A percentile compares a stretch with the other conserved stretches of the same genome.
Conservation (phyloP, 2,888 invertebrate genomes). For the Podotricha telesiphe region DNA sequence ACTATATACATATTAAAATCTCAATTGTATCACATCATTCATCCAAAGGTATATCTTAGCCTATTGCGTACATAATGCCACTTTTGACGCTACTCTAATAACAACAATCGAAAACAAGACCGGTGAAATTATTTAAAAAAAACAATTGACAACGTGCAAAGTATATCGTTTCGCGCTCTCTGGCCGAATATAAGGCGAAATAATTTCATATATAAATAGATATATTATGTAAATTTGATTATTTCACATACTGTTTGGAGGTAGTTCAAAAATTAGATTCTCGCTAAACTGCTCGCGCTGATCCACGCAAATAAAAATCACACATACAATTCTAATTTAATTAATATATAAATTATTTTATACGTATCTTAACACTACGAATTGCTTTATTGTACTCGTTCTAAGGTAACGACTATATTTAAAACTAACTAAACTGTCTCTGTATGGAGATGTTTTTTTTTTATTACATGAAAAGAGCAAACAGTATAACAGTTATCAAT, state of each 20-base stretch:
- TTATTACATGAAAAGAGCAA: conserved; percentile 32
- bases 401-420: conserved; percentile 30
- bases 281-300: background rate
- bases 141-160: conserved; percentile 13
- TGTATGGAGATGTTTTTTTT: conserved; percentile 27
- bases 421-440: conserved; percentile 38
- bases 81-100: conserved; percentile 38
- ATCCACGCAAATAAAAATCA: conserved; percentile 7
- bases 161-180: background rate
- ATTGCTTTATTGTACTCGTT: conserved; percentile 76
- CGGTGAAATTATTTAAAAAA: conserved; percentile 2
- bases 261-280: conserved; percentile 10
- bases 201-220: background rate
- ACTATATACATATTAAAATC: conserved; percentile 71
- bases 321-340: conserved; percentile 41
- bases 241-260: background rate
- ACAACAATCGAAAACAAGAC: background rate
- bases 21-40: conserved; percentile 78
- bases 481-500: background rate
- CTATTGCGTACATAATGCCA: conserved; percentile 50
- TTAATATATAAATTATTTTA: conserved; percentile 55
- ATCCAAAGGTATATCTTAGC: conserved; percentile 71
- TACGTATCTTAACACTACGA: conserved; percentile 62
- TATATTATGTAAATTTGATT: background rate
- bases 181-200: background rate